These are phyloP conservation scores for Tortrix viridana DNA, from an alignment of 2,888 invertebrate species.

Conservation along the genomic window DNA sequence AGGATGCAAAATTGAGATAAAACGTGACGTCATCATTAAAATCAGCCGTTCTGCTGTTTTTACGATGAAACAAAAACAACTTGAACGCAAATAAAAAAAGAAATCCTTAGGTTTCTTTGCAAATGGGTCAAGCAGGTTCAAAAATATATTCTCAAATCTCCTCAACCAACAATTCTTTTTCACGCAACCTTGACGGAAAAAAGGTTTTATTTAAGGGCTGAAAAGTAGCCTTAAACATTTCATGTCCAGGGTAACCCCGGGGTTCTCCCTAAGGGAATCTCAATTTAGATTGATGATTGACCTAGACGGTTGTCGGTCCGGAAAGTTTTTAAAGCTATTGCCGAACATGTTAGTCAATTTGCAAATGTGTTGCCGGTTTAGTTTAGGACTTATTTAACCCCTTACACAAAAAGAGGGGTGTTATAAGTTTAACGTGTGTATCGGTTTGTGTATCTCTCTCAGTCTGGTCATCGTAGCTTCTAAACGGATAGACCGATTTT, in stretches of 20 bases:
- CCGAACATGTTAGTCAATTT: slow-evolving; percentile 21
- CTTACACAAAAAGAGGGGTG: background rate
- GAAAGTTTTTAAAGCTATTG: slow-evolving; percentile 12
- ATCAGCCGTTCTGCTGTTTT: too few species aligned
- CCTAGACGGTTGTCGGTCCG: slow-evolving; percentile 7
- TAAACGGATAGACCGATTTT: too few species aligned
- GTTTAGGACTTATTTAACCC: background rate
- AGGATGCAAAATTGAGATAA: too few species aligned
- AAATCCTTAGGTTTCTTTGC: too few species aligned
- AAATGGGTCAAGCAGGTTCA: too few species aligned
- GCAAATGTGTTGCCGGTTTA: slow-evolving; percentile 6
- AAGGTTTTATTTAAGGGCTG: slow-evolving; percentile 15
- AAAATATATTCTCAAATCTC: too few species aligned
- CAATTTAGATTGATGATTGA: slow-evolving; percentile 30
- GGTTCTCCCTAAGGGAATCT: slow-evolving; percentile 9
- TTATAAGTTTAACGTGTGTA: too few species aligned
- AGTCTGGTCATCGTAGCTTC: too few species aligned
- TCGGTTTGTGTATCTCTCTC: too few species aligned
- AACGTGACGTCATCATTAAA: too few species aligned
- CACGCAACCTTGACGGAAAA: slow-evolving; percentile 1
- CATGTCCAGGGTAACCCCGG: slow-evolving; percentile 2
- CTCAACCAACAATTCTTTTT: background rate
- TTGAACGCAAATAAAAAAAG: too few species aligned
- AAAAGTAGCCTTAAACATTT: slow-evolving; percentile 22
- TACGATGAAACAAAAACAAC: too few species aligned